Evolutionary conservation across 2,888 invertebrate genomes (phyloP).

Genomic region (Craniophora ligustri): DNA sequence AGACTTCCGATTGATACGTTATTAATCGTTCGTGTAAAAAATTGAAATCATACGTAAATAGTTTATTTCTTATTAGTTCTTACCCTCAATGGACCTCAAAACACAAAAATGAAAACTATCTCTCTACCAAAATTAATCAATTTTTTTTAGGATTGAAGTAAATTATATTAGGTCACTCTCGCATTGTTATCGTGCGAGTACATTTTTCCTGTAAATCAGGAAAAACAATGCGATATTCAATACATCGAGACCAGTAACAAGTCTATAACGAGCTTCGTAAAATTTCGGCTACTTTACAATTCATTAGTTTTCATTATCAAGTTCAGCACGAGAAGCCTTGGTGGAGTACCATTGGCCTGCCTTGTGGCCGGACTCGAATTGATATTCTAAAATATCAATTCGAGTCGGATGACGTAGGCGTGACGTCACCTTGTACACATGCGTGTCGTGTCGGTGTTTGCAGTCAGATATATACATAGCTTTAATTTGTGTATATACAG

Average conservation of each 20-base stretch:
- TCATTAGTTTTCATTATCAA: constrained; percentile 27
- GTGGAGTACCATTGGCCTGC: constrained; percentile 17
- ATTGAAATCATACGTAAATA: too few relatives aligned
- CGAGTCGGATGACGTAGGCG: constrained; percentile 2
- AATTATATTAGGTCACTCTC: background rate
- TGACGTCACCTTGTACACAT: constrained; percentile 14
- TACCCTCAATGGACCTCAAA: background rate
- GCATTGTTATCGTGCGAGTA: background rate
- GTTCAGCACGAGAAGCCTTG: constrained; percentile 23
- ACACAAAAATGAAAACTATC: too few relatives aligned
- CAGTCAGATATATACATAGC: background rate
- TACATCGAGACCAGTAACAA: too few relatives aligned
- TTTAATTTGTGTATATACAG: background rate
- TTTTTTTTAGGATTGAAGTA: too few relatives aligned
- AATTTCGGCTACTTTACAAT: constrained; percentile 8
- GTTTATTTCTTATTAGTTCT: too few relatives aligned
- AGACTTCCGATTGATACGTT: too few relatives aligned
- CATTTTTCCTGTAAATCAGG: background rate
- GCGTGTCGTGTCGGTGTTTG: constrained; percentile 3
- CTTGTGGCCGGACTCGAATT: too few relatives aligned
- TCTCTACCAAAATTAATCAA: too few relatives aligned
- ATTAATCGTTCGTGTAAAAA: too few relatives aligned
- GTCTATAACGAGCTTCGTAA: background rate
- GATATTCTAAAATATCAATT: too few relatives aligned
- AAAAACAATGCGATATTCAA: too few relatives aligned